These are phyloP conservation scores for Hydroisotoma schaefferi DNA, from an alignment of 2,888 invertebrate genomes.

Conservation along the genomic window DNA sequence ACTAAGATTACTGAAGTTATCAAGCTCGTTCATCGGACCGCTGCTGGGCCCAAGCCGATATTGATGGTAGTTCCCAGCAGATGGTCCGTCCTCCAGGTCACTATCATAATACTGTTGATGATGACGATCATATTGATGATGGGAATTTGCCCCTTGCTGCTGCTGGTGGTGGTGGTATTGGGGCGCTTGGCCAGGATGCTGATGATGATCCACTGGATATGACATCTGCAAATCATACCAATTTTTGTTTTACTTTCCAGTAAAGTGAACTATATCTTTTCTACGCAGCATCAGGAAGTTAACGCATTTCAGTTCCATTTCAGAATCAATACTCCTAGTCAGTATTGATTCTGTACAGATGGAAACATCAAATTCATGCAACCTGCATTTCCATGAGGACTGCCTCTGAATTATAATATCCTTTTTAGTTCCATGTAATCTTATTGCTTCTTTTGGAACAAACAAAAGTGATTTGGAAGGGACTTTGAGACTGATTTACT, in stretches of 20 bases:
- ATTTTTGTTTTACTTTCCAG: no score
- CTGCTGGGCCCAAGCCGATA: conserved; percentile 27
- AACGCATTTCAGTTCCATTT: no score
- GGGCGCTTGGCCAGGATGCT: conserved; percentile 8
- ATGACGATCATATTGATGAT: conserved; percentile 36
- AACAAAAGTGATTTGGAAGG: no score
- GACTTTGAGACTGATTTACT: no score
- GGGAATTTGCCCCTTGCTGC: conserved; percentile 22
- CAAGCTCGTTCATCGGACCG: conserved; percentile 43
- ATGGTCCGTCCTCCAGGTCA: neutral
- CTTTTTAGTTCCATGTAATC: no score
- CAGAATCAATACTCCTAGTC: neutral
- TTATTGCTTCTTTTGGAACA: no score
- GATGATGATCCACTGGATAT: conserved; percentile 15
- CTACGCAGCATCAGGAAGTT: no score
- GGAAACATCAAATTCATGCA: no score
- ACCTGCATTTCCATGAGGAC: no score
- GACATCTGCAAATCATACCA: conserved; percentile 15
- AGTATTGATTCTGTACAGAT: no score
- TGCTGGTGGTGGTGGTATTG: conserved; percentile 16
- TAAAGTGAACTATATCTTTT: no score
- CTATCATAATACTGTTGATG: conserved; percentile 21
- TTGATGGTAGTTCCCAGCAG: conserved; percentile 15
- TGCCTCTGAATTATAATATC: no score
- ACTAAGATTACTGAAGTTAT: conserved; percentile 40